Conservation (phyloP, 1,140 invertebrate genomes). For the Pinna nobilis region DNA sequence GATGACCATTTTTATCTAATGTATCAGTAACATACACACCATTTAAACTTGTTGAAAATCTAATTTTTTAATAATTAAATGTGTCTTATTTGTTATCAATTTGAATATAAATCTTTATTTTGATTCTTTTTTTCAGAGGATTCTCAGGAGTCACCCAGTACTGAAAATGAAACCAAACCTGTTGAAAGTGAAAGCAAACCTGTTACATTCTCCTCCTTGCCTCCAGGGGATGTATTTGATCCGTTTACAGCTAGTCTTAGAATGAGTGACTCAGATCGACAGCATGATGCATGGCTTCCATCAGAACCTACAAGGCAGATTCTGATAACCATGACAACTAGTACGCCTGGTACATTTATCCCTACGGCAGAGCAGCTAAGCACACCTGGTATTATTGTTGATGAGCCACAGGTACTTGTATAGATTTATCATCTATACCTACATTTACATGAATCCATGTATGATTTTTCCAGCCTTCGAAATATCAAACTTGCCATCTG, state of each 20-base stretch:
- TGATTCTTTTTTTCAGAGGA: too few species aligned
- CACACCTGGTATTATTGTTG: conserved; percentile 83
- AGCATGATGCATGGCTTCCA: conserved; percentile 86
- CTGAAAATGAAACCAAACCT: neutral
- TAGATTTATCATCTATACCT: neutral
- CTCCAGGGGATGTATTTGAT: conserved; percentile 56
- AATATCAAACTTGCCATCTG: too few species aligned
- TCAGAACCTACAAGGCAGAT: conserved; percentile 81
- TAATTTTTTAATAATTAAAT: too few species aligned
- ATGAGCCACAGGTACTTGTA: conserved; percentile 82
- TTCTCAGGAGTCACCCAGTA: too few species aligned
- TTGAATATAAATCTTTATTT: too few species aligned
- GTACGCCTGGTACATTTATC: conserved; percentile 81
- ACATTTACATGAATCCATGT: neutral
- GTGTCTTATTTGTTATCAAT: too few species aligned
- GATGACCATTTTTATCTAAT: too few species aligned
- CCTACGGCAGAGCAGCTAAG: conserved; percentile 82
- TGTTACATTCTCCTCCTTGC: conserved; percentile 41
- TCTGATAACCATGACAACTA: conserved; percentile 80
- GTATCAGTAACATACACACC: too few species aligned
- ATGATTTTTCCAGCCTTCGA: neutral
- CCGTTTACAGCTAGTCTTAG: conserved; percentile 65
- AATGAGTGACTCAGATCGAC: conserved; percentile 77
- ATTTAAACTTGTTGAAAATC: too few species aligned
- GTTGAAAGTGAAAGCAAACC: too few species aligned